Base-by-base conservation (phyloP, 2,888 invertebrate genomes). In the Apotomis betuletana region DNA sequence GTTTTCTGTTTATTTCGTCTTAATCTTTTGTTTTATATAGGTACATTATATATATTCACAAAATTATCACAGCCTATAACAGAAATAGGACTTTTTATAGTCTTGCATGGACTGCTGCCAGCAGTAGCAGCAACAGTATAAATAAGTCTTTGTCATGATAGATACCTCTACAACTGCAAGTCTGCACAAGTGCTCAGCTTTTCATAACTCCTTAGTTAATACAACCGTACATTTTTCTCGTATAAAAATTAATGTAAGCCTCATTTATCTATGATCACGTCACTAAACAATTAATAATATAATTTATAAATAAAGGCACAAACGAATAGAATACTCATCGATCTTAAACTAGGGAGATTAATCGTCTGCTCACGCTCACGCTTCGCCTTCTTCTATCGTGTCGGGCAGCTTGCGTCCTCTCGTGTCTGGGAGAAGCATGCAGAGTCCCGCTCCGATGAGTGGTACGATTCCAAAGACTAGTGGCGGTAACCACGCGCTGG, bases 341-440 rank as follows among this genome's bases (percentile, higher is more conserved):
- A 62, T 49, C 27, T 57, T 51, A 62, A 62, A 59, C 9, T 27
- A 13, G 12, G 5, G 10, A 38, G 0, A 41, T 5, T 57, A 6
- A 15, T 68, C 64, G 52, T n/a, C 62, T 46, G 44, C 69, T 81
- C 81, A 90, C 70, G 89, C 93, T 87, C 81, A 90, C 70, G 89
- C 93, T 87, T 97, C 97, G 1, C 96, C 97, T 81, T 97, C 97
- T 81, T 96, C 96, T 74, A 97, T 92, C 0, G 97, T 97, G 80
- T 97, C 97, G 0, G 97, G 97, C 36, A 97, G 89, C 76, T 95
- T 94, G 77, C 95, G 95, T 71, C 96, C 96, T 71, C 95, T 93
- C 0, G 97, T 97, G 87, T 97, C 97, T 0, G 97, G 97, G 72
- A 97, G 85, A 54, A 96, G 85, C 0, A 96, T 81, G 75, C 96